A percentile compares a stretch with the other conserved stretches of the same genome.
Evolutionary conservation across 2,888 invertebrate species (phyloP).

Genomic region (Diaperis boleti): DNA sequence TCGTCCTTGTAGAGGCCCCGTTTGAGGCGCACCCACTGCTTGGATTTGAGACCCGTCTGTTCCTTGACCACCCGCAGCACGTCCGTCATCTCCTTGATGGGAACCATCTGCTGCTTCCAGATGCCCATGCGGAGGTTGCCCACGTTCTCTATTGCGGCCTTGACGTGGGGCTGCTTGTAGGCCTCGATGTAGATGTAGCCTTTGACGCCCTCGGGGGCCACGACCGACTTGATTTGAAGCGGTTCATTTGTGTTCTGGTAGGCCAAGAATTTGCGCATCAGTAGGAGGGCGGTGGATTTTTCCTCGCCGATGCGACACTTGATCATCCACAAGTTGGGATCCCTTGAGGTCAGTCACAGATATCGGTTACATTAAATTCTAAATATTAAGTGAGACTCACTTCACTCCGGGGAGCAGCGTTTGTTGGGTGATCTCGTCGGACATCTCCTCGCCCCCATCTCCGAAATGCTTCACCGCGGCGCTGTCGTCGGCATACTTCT

Average conservation of each 20-base stretch:
- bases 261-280: slow-evolving; percentile 97
- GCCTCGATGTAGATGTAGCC: slow-evolving; percentile 99
- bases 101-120: slow-evolving; percentile 98
- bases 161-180: slow-evolving; percentile 98
- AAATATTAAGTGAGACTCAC: no score
- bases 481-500: slow-evolving; percentile 94
- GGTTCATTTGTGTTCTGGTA: slow-evolving; percentile 88
- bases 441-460: slow-evolving; percentile 97
- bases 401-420: slow-evolving; percentile 97
- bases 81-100: slow-evolving; percentile 99
- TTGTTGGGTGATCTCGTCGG: slow-evolving; percentile 98
- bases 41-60: slow-evolving; percentile 88
- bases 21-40: slow-evolving; percentile 98
- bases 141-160: slow-evolving; percentile 93
- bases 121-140: slow-evolving; percentile 92
- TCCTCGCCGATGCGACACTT: slow-evolving; percentile 98
- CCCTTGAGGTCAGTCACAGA: no score
- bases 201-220: slow-evolving; percentile 97
- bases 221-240: slow-evolving; percentile 94
- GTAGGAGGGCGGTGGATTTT: slow-evolving; percentile 87
- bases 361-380: no score
- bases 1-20: slow-evolving; percentile 92
- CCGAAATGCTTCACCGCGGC: slow-evolving; percentile 90
- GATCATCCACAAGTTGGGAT: slow-evolving; percentile 99
- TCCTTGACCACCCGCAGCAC: slow-evolving; percentile 97